Conservation (phyloP, 1,140 invertebrate genomes). For the Leptopilina clavipes region DNA sequence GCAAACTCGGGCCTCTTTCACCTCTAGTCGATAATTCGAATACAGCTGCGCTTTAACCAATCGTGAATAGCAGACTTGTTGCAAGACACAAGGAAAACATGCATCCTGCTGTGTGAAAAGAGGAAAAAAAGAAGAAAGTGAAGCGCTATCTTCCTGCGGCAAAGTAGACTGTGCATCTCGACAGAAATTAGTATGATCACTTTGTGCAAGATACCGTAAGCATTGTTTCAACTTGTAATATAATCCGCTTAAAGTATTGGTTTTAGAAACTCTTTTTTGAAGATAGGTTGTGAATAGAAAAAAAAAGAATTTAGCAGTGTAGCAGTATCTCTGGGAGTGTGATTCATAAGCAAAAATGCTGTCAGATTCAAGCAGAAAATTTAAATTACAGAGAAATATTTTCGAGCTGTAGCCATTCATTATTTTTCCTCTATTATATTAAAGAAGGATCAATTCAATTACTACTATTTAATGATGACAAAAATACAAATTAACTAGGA, state of each 20-base stretch:
- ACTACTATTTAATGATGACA: too few species aligned
- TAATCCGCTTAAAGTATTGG: slow-evolving; percentile 34
- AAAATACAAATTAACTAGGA: too few species aligned
- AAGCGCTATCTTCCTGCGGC: slow-evolving; percentile 32
- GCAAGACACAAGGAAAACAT: slow-evolving; percentile 39
- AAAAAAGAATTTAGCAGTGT: slow-evolving; percentile 3
- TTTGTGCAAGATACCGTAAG: slow-evolving; percentile 32
- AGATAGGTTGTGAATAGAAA: slow-evolving; percentile 31
- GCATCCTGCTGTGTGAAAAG: slow-evolving; percentile 38
- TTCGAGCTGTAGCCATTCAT: too few species aligned
- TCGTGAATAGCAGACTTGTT: slow-evolving; percentile 19
- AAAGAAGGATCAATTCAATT: too few species aligned
- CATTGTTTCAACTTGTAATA: slow-evolving; percentile 33
- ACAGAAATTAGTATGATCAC: slow-evolving; percentile 3
- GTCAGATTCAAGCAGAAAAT: slow-evolving; percentile 19
- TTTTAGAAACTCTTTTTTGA: slow-evolving; percentile 14
- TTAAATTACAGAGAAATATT: neutral
- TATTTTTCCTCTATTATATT: too few species aligned
- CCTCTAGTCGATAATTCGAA: slow-evolving; percentile 85
- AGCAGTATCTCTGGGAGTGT: slow-evolving; percentile 4
- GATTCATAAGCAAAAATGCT: neutral
- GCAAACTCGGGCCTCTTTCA: slow-evolving; percentile 84
- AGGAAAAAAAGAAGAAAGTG: slow-evolving; percentile 35
- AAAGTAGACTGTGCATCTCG: slow-evolving; percentile 26
- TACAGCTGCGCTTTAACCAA: slow-evolving; percentile 79